These are phyloP conservation scores for Eudasyphora cyanicolor DNA, from an alignment of 2,888 invertebrate species.

Conservation along the genomic window DNA sequence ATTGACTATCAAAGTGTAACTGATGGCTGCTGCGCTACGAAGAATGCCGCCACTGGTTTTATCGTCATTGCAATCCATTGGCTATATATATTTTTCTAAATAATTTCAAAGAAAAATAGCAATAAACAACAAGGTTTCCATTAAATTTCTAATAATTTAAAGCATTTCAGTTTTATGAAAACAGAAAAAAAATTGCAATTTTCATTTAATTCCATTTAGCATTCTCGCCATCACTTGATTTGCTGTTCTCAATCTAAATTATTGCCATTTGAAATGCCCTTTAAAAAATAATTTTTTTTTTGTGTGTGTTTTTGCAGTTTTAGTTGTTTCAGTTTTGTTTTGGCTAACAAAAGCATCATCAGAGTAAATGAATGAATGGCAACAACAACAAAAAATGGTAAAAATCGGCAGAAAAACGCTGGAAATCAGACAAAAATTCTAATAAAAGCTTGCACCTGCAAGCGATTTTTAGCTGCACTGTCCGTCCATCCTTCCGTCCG, in stretches of 20 bases:
- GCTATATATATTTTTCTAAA: not conserved
- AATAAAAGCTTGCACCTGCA: slow-evolving; percentile 63
- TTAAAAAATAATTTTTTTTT: slow-evolving; percentile 33
- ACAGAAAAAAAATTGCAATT: no score
- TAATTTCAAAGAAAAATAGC: no score
- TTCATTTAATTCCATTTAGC: slow-evolving; percentile 40
- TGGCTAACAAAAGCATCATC: slow-evolving; percentile 47
- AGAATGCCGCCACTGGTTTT: not conserved
- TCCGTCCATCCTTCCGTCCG: not conserved
- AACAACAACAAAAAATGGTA: not conserved
- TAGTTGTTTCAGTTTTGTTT: slow-evolving; percentile 32
- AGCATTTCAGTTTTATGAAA: slow-evolving; percentile 48
- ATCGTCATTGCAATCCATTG: not conserved
- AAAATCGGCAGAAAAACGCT: slow-evolving; percentile 30
- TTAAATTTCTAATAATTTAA: slow-evolving; percentile 28
- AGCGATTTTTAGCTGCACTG: slow-evolving; percentile 27
- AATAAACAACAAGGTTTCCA: no score
- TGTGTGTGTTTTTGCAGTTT: not conserved
- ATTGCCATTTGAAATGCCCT: slow-evolving; percentile 66
- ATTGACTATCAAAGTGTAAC: not conserved
- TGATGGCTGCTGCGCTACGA: no score
- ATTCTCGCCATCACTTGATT: not conserved
- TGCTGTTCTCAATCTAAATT: slow-evolving; percentile 53
- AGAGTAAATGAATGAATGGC: not conserved
- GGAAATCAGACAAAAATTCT: slow-evolving; percentile 38